Evolutionary conservation across 1,140 invertebrate species (phyloP).

Genomic region (Cyclargus thomasi): DNA sequence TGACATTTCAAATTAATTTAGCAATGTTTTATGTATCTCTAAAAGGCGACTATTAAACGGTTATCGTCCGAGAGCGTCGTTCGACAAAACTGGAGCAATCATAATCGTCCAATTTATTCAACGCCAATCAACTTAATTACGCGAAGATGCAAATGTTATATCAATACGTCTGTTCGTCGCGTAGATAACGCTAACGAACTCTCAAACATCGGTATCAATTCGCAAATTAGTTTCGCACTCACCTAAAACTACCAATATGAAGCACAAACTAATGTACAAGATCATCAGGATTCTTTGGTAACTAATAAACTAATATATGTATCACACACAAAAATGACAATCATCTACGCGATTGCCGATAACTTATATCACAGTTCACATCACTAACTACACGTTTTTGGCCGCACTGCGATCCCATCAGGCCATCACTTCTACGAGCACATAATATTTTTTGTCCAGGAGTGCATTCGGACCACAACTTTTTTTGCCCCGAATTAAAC

Average conservation of each 20-base stretch:
- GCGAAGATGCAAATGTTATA: conserved; percentile 5
- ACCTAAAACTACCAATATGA: conserved; percentile 74
- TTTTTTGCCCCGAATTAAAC: conserved; percentile 58
- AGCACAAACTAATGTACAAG: conserved; percentile 74
- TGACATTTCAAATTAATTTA: neutral
- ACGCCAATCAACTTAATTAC: conserved; percentile 1
- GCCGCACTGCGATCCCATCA: conserved; percentile 69
- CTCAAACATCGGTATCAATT: neutral
- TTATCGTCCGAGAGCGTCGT: neutral
- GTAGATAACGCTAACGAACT: neutral
- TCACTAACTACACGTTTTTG: conserved; percentile 63
- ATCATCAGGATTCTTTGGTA: conserved; percentile 74
- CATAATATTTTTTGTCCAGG: conserved; percentile 57
- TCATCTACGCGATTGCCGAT: conserved; percentile 66
- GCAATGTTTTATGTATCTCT: neutral
- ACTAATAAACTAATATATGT: conserved; percentile 68
- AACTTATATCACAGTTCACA: conserved; percentile 68
- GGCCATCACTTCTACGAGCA: conserved; percentile 62
- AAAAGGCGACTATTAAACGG: neutral
- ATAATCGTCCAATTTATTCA: conserved; percentile 7
- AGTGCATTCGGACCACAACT: conserved; percentile 62
- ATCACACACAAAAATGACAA: conserved; percentile 63
- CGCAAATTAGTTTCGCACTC: conserved; percentile 32
- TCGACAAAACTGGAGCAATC: neutral
- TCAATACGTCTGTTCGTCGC: neutral